Conservation (phyloP, 2,888 invertebrate genomes). For the Synanthedon andrenaeformis region DNA sequence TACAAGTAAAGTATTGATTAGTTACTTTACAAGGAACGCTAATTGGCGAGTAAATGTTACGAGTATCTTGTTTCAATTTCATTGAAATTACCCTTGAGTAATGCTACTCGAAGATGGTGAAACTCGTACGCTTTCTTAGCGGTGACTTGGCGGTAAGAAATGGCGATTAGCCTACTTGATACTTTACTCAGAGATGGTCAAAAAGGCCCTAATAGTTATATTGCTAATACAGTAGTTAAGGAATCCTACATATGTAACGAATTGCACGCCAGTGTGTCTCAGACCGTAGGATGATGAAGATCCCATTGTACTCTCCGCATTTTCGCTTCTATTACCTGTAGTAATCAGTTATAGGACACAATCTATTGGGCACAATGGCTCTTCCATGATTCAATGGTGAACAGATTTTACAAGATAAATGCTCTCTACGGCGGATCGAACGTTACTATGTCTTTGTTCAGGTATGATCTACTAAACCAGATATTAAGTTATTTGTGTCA, state of each 20-base stretch:
- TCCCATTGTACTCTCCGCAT: slow-evolving; percentile 27
- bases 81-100: no score
- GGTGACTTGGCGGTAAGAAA: no score
- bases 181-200: no score
- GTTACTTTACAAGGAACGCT: no score
- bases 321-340: slow-evolving; percentile 52
- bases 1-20: no score
- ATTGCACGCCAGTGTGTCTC: background rate
- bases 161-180: no score
- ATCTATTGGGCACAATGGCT: slow-evolving; percentile 37
- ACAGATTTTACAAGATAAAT: slow-evolving; percentile 53
- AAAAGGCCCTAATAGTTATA: no score
- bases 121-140: no score
- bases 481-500: background rate
- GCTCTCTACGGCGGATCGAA: slow-evolving; percentile 11
- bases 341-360: slow-evolving; percentile 47
- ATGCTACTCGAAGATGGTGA: no score
- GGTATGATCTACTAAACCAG: slow-evolving; percentile 9
- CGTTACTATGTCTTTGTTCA: slow-evolving; percentile 13
- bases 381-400: slow-evolving; percentile 31
- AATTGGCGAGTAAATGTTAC: no score
- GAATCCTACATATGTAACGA: background rate
- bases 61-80: no score
- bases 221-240: no score
- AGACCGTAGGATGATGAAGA: slow-evolving; percentile 21